Base-by-base conservation (phyloP, 2,888 invertebrate species). In the Anthophora plumipes region DNA sequence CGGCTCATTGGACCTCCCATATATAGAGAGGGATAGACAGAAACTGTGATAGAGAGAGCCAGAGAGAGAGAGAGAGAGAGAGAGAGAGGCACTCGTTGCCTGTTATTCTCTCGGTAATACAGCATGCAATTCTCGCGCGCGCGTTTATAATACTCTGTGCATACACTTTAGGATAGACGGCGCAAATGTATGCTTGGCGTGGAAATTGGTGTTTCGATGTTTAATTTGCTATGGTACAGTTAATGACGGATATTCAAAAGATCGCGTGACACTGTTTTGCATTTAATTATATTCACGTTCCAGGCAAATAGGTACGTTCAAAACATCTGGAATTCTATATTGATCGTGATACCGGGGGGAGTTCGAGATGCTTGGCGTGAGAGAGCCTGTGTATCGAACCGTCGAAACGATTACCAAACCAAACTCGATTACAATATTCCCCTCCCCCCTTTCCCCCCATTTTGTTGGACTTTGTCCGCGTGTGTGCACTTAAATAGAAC, bases 211-310 rank as follows among this genome's bases (percentile, higher is more conserved):
- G 74, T 85, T 77, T 70, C 73, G 75, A 83, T 61, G 84, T 74
- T 71, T 80, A 78, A 78, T 78, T 74, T 70, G 60, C 82, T 67
- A 59, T 54, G 61, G 64, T 57, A 43, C 69, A 39, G 64, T 67
- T 82, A 77, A 73, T 84, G 70, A 83, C 43, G 77, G 77, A 85
- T 80, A 85, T 85, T 83, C 85, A 85, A 68, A 71, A 61, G 78
- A 73, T 69, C 74, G 43, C 52, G 69, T 37, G 63, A 71, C 55
- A 52, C 68, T 72, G 85, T 75, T 76, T 57, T 54, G 69, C 75
- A 31, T 79, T 80, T 73, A 80, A 76, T 83, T 75, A 81, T 71
- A 69, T 66, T 70, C 57, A 14, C 71, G 66, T 50, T 60, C 22
- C 72, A 25, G 43, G 20, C 54, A 72, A 68, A 71, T 72, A n/a